Conservation (phyloP, 2,888 invertebrate species). For the Oscheius sp. region DNA sequence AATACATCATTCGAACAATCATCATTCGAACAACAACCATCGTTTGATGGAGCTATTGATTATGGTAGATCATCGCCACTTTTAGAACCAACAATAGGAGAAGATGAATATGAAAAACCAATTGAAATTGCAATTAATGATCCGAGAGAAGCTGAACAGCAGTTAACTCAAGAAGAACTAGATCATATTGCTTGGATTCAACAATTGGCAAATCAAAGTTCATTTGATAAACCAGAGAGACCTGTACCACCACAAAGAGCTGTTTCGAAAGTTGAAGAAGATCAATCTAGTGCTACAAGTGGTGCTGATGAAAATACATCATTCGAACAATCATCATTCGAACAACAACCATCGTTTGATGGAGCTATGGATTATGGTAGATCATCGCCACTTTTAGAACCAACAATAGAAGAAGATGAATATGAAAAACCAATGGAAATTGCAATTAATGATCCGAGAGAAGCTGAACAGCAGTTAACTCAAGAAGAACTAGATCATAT, state of each 20-base stretch:
- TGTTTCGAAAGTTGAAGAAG: constrained; percentile 12
- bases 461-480: constrained; percentile 13
- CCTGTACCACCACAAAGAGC: background rate
- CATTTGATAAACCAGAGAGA: constrained; percentile 34
- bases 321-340: constrained; percentile 16
- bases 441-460: background rate
- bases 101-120: constrained; percentile 6
- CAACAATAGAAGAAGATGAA: constrained; percentile 6
- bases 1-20: background rate
- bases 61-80: constrained; percentile 32
- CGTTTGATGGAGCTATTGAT: constrained; percentile 22
- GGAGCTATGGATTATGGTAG: background rate
- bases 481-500: constrained; percentile 51
- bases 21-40: background rate
- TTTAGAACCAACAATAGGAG: constrained; percentile 15
- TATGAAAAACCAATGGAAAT: background rate
- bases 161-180: constrained; percentile 41
- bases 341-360: constrained; percentile 6
- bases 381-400: constrained; percentile 19
- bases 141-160: background rate
- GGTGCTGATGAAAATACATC: constrained; percentile 31
- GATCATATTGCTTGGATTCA: constrained; percentile 49
- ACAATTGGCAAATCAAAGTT: constrained; percentile 40
- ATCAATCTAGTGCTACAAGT: constrained; percentile 32
- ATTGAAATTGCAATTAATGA: background rate